Evolutionary conservation across 2,113 vertebrate genomes (phyloP).

Genomic region (Rafetus swinhoei): DNA sequence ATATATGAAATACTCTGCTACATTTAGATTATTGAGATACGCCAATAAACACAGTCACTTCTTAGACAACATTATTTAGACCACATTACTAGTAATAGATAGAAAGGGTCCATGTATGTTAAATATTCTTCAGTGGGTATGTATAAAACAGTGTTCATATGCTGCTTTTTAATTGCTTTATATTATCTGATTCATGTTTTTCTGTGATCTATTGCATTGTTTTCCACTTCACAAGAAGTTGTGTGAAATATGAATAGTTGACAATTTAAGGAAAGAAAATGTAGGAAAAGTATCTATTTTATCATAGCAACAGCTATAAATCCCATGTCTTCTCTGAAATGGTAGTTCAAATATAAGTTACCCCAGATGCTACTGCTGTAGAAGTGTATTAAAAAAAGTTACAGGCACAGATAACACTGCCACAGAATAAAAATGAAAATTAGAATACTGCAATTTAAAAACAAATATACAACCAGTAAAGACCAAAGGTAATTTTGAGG

Average conservation of each 20-base stretch:
- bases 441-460: neutral
- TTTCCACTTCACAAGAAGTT: slow-evolving; percentile 1
- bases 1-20: neutral
- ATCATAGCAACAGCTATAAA: neutral
- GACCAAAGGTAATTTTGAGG: too few relatives aligned
- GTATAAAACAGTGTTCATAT: too few relatives aligned
- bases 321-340: neutral
- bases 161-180: neutral
- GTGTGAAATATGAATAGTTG: neutral
- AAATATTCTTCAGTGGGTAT: neutral
- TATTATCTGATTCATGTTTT: neutral
- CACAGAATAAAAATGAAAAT: too few relatives aligned
- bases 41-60: neutral
- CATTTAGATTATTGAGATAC: neutral
- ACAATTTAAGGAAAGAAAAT: neutral
- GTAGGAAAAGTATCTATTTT: neutral
- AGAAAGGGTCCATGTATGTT: neutral
- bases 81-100: neutral
- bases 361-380: too few relatives aligned
- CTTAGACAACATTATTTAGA: neutral
- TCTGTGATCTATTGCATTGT: neutral
- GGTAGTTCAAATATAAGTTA: neutral
- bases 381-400: too few relatives aligned
- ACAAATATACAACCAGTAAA: neutral
- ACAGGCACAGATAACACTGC: neutral